These are phyloP conservation scores for Tragelaphus scriptus DNA, from an alignment of 2,113 vertebrate species.

Conservation along the genomic window DNA sequence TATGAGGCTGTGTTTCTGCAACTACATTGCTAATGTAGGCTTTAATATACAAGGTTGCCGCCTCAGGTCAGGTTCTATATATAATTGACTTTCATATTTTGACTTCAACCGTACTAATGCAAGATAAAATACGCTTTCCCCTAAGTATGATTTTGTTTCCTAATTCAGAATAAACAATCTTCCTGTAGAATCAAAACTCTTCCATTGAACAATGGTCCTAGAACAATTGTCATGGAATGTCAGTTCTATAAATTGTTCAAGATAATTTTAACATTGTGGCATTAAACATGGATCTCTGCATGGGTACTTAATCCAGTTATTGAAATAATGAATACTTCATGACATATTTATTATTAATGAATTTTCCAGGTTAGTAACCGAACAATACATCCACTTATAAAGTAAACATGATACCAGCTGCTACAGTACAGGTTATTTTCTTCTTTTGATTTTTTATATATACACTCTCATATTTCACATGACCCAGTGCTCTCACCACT, in stretches of 20 bases:
- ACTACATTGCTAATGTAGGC: neutral
- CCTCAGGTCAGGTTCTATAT: neutral
- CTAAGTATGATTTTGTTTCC: neutral
- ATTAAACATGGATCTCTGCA: neutral
- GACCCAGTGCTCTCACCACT: neutral
- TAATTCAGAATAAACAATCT: neutral
- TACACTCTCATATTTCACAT: neutral
- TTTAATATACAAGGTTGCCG: neutral
- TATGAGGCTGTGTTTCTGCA: neutral
- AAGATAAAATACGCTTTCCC: neutral
- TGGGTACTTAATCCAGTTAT: neutral
- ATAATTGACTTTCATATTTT: constrained; percentile 22
- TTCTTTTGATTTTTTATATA: neutral
- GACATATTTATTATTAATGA: neutral
- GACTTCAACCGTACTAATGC: neutral
- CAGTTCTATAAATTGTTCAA: constrained; percentile 13
- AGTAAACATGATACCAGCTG: neutral
- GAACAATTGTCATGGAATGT: neutral
- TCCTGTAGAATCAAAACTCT: constrained; percentile 19
- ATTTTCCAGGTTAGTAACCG: neutral
- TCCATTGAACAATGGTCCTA: neutral
- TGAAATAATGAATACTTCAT: neutral
- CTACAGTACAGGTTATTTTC: neutral
- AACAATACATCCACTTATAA: neutral
- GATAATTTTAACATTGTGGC: neutral